These are phyloP conservation scores for Australoheros facetus DNA, from an alignment of 2,797 vertebrate genomes.

Conservation along the genomic window DNA sequence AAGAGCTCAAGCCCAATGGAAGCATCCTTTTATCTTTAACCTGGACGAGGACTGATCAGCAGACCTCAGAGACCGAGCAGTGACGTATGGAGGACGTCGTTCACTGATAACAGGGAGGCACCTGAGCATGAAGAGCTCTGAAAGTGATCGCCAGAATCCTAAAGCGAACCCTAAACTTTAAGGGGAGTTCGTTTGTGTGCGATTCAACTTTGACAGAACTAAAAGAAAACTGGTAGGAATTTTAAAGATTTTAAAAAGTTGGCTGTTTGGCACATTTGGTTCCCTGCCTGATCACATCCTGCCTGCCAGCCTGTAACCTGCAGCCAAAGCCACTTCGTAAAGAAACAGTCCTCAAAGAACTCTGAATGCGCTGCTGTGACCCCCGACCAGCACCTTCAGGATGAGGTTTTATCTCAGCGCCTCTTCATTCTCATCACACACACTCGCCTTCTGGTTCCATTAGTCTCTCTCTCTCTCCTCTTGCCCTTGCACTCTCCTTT, in stretches of 20 bases:
- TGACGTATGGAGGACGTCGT: neutral
- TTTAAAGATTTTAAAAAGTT: too few species aligned
- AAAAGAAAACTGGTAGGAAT: neutral
- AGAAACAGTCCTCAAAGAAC: neutral
- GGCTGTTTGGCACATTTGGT: too few species aligned
- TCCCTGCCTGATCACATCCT: too few species aligned
- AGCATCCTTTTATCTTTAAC: too few species aligned
- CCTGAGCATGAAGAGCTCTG: neutral
- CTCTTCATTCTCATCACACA: neutral
- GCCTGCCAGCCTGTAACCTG: too few species aligned
- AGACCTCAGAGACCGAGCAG: neutral
- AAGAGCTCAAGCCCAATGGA: neutral
- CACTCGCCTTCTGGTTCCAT: neutral
- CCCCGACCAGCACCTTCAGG: neutral
- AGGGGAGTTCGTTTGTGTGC: neutral
- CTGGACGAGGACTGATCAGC: too few species aligned
- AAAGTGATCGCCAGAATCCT: neutral
- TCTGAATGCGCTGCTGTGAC: neutral
- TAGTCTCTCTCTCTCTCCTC: constrained; percentile 11
- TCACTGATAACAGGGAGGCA: neutral
- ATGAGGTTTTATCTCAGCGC: constrained; percentile 4
- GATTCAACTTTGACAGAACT: neutral
- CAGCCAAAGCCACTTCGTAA: too few species aligned
- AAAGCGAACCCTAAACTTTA: neutral
- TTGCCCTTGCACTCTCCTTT: constrained; percentile 10